A percentile compares a stretch with the other conserved stretches of the same genome.
These are phyloP conservation scores for Podabrus alpinus DNA, from an alignment of 2,888 invertebrate genomes.

Conservation along the genomic window DNA sequence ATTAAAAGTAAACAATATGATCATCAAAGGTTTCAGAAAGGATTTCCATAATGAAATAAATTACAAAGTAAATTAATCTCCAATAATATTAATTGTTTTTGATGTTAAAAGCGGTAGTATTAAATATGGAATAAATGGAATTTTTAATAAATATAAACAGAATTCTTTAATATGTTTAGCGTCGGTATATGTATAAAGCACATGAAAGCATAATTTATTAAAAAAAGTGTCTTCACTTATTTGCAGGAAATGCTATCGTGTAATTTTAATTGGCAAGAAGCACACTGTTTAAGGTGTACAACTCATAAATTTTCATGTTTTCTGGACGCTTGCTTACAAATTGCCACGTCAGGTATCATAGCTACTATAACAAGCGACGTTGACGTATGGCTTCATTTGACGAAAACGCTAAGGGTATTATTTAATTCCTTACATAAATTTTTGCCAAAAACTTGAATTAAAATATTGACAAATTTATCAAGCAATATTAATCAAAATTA, in stretches of 20 bases:
- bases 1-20: not conserved
- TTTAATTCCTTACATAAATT: constrained; percentile 2
- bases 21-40: not conserved
- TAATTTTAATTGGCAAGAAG: constrained; percentile 14
- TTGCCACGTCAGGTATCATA: constrained; percentile 5
- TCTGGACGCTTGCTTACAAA: constrained; percentile 8
- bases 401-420: constrained; percentile 5
- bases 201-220: constrained; percentile 4
- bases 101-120: not conserved
- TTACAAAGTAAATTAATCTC: not conserved
- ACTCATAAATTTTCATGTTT: constrained; percentile 11
- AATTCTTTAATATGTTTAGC: not conserved
- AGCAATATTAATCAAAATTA: not conserved
- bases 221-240: not conserved
- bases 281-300: constrained; percentile 2
- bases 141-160: not conserved
- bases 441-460: not conserved
- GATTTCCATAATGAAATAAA: not conserved
- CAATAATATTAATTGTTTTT: not conserved
- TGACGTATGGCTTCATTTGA: constrained; percentile 13
- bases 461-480: not conserved
- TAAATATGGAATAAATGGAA: not conserved
- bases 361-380: constrained; percentile 8
- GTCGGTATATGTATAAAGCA: not conserved
- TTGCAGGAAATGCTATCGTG: not conserved